Evolutionary conservation across 2,888 invertebrate genomes (phyloP).

Genomic region (Lepidochrysops patricia): DNA sequence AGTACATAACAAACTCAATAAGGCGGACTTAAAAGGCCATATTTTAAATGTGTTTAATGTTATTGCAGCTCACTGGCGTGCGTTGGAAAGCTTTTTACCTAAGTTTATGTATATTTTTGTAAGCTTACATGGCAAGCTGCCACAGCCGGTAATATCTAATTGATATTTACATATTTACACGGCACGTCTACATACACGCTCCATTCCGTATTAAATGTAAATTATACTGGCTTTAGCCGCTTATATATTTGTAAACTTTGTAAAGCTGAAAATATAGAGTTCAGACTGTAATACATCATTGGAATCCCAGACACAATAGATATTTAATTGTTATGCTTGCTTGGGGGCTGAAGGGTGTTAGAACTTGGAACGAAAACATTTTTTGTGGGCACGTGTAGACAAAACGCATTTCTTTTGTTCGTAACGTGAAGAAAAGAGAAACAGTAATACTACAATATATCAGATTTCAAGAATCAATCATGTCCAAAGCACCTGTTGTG

Average conservation of each 20-base stretch:
- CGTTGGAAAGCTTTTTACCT: not conserved
- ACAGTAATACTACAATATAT: no score
- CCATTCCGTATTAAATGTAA: not conserved
- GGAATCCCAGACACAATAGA: no score
- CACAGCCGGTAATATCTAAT: conserved; percentile 1
- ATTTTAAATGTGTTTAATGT: conserved; percentile 3
- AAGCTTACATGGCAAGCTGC: conserved; percentile 8
- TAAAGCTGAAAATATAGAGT: not conserved
- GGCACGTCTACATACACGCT: not conserved
- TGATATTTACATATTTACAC: not conserved
- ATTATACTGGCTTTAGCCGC: not conserved
- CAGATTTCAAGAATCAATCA: no score
- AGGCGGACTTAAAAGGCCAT: not conserved
- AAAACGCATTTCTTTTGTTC: no score
- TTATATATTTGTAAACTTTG: not conserved
- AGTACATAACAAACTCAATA: not conserved
- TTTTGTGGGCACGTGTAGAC: no score
- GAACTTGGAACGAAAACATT: no score
- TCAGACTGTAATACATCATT: no score
- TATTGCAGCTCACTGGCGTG: not conserved
- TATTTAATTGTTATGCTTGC: no score
- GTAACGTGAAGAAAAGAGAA: no score
- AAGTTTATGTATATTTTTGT: conserved; percentile 8
- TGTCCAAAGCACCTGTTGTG: no score
- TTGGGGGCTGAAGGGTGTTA: no score